phyloP scores from a whole-genome alignment of 2,113 vertebrate species.

The Microtus montanus region DNA sequence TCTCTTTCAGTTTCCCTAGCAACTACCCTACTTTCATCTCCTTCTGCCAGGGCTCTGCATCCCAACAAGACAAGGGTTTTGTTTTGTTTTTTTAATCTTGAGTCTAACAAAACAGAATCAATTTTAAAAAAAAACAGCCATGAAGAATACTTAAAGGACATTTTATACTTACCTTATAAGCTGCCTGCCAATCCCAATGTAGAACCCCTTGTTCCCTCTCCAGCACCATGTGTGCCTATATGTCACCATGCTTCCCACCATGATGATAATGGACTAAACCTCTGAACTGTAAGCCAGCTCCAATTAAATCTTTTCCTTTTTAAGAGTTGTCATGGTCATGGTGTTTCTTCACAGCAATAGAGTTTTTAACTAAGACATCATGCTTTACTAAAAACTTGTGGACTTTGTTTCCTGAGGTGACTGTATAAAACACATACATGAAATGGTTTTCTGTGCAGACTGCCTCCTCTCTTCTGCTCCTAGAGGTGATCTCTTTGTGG shows the following conservation, averaged over 20 bases:
- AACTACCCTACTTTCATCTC: not conserved
- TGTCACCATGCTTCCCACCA: not conserved
- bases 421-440: not conserved
- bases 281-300: not conserved
- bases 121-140: not conserved
- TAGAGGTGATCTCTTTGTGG: not conserved
- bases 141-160: not conserved
- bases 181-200: not conserved
- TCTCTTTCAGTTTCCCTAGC: not conserved
- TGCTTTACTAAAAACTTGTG: not conserved
- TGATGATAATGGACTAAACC: not conserved
- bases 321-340: not conserved
- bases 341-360: not conserved
- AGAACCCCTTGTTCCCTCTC: not conserved
- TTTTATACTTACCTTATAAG: constrained; percentile 33
- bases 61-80: not conserved
- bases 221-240: not conserved
- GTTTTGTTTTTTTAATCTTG: not conserved
- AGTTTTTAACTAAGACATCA: not conserved
- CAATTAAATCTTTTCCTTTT: not conserved
- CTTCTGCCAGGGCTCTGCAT: not conserved
- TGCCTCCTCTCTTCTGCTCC: not conserved
- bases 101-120: constrained; percentile 1
- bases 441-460: not conserved
- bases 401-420: not conserved